Conservation (phyloP, 2,888 invertebrate genomes). For the Brachypalpus laphriformis region DNA sequence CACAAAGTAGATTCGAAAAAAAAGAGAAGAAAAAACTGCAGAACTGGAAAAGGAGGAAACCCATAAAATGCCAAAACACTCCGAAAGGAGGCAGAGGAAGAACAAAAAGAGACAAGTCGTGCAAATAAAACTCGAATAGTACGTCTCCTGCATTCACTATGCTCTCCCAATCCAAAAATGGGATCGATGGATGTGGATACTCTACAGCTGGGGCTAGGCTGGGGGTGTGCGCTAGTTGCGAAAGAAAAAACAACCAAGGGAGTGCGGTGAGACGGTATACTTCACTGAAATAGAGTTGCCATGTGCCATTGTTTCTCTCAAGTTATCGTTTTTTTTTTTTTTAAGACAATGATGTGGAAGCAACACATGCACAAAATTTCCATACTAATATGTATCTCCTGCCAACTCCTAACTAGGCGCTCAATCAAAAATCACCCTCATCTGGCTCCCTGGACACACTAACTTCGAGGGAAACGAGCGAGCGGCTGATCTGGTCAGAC, state of each 20-base stretch:
- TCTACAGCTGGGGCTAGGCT: conserved; percentile 29
- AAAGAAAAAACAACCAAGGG: conserved; percentile 51
- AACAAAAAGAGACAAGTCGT: conserved; percentile 5
- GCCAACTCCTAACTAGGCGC: too few species aligned
- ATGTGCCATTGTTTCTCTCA: background rate
- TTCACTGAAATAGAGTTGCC: background rate
- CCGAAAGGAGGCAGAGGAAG: conserved; percentile 21
- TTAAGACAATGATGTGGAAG: too few species aligned
- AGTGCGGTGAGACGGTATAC: conserved; percentile 32
- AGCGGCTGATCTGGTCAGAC: too few species aligned
- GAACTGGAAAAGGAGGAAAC: conserved; percentile 58
- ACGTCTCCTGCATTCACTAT: conserved; percentile 34
- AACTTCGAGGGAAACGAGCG: too few species aligned
- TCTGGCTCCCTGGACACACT: too few species aligned
- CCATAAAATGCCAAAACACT: conserved; percentile 68
- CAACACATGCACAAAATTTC: too few species aligned
- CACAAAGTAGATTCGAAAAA: conserved; percentile 6
- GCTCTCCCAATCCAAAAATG: conserved; percentile 64
- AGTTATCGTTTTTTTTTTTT: too few species aligned
- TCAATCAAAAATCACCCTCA: too few species aligned
- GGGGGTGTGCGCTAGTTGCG: conserved; percentile 49
- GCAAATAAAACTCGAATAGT: conserved; percentile 29
- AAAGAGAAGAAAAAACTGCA: background rate
- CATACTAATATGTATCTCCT: too few species aligned
- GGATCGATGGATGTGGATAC: conserved; percentile 65